Evolutionary conservation across 2,113 vertebrate species (phyloP).

Genomic region (Butorides virescens): DNA sequence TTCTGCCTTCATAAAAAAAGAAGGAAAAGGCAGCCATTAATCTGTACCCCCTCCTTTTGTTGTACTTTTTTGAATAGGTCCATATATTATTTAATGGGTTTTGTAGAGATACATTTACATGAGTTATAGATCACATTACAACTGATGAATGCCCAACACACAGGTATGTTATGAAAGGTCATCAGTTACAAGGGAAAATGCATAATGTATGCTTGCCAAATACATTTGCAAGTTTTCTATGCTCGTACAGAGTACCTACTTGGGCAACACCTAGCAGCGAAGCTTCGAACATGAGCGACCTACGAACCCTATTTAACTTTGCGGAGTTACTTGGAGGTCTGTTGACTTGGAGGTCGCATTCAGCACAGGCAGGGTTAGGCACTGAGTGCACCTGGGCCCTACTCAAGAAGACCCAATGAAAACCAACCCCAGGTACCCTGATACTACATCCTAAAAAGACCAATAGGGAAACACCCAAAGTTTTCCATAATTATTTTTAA

Average conservation of each 20-base stretch:
- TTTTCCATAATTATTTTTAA: not conserved
- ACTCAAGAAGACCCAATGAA: not conserved
- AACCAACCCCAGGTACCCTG: not conserved
- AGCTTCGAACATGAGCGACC: not conserved
- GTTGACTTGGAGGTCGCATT: rapidly evolving
- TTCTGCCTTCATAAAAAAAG: not conserved
- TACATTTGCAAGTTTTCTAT: not conserved
- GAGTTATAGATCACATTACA: slow-evolving; percentile 59
- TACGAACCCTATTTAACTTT: not conserved
- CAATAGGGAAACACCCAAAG: not conserved
- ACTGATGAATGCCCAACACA: slow-evolving; percentile 28
- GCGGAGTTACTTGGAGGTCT: not conserved
- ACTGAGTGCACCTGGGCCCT: not conserved
- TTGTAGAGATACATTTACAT: slow-evolving; percentile 59
- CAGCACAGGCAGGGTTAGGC: not conserved
- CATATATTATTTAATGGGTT: slow-evolving; percentile 56
- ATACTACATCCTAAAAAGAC: not conserved
- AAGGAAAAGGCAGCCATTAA: not conserved
- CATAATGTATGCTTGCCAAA: slow-evolving; percentile 41
- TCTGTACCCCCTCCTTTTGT: not conserved
- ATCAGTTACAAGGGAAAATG: slow-evolving; percentile 53
- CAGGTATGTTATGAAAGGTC: slow-evolving; percentile 62
- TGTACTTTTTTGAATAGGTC: slow-evolving; percentile 26
- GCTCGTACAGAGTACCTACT: not conserved
- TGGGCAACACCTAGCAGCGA: not conserved